phyloP scores from a whole-genome alignment of 2,888 invertebrate species.

The Eulithis testata region DNA sequence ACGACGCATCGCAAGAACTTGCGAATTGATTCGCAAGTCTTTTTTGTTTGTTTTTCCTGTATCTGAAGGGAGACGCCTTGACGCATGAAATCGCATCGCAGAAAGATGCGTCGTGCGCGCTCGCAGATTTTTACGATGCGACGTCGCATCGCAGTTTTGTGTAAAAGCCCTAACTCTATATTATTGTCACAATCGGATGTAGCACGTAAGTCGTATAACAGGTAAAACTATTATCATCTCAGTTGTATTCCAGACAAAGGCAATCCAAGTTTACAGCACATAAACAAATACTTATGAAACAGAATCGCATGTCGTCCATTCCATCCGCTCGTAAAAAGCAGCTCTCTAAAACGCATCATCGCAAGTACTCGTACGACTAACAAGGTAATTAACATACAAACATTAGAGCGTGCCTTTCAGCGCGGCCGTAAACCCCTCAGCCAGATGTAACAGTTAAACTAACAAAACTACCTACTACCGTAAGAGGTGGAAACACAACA shows the following conservation, averaged over 20 bases:
- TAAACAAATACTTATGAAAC: not conserved
- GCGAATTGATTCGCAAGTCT: no score
- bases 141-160: no score
- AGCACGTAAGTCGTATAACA: not conserved
- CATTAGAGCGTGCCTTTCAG: slow-evolving; percentile 13
- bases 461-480: slow-evolving; percentile 14
- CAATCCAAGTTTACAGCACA: not conserved
- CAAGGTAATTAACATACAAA: slow-evolving; percentile 29
- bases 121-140: no score
- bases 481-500: slow-evolving; percentile 1
- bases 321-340: slow-evolving; percentile 24
- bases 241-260: not conserved
- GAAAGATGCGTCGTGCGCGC: no score
- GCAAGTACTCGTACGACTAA: slow-evolving; percentile 19
- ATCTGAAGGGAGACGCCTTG: no score
- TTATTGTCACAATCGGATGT: not conserved
- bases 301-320: slow-evolving; percentile 2
- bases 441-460: slow-evolving; percentile 30
- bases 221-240: not conserved
- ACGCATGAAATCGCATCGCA: no score
- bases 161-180: no score
- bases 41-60: no score
- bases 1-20: no score
- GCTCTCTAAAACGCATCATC: slow-evolving; percentile 22
- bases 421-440: slow-evolving; percentile 12